These are phyloP conservation scores for Automeris io DNA, from an alignment of 2,888 invertebrate species.

Conservation along the genomic window DNA sequence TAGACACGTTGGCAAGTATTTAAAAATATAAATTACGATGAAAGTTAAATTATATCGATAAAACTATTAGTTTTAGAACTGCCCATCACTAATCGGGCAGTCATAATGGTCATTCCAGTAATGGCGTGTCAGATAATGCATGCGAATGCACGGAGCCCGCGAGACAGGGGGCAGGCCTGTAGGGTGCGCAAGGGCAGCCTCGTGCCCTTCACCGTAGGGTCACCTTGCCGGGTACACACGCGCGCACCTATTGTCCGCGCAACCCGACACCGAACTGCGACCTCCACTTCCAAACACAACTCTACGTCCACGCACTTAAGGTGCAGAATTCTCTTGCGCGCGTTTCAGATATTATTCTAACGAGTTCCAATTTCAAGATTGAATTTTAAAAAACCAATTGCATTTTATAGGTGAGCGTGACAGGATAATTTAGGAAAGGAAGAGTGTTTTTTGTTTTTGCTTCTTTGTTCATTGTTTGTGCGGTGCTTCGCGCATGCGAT, in stretches of 20 bases:
- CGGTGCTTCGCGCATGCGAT: constrained; percentile 42
- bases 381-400: constrained; percentile 66
- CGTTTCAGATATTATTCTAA: constrained; percentile 41
- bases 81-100: constrained; percentile 23
- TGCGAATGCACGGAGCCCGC: constrained; percentile 42
- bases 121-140: constrained; percentile 63
- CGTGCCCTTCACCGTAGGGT: constrained; percentile 68
- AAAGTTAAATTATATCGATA: no score
- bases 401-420: constrained; percentile 75
- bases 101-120: constrained; percentile 57
- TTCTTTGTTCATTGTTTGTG: constrained; percentile 23
- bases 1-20: no score
- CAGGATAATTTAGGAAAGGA: constrained; percentile 74
- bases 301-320: constrained; percentile 10
- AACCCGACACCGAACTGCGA: constrained; percentile 53
- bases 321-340: constrained; percentile 13
- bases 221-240: constrained; percentile 72
- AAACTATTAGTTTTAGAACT: constrained; percentile 10
- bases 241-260: constrained; percentile 68
- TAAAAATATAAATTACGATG: no score
- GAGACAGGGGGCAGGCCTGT: constrained; percentile 29
- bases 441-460: constrained; percentile 43
- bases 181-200: constrained; percentile 57
- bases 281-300: constrained; percentile 18
- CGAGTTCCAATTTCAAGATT: constrained; percentile 57